phyloP scores from a whole-genome alignment of 2,113 vertebrate genomes.

The Piaya cayana region DNA sequence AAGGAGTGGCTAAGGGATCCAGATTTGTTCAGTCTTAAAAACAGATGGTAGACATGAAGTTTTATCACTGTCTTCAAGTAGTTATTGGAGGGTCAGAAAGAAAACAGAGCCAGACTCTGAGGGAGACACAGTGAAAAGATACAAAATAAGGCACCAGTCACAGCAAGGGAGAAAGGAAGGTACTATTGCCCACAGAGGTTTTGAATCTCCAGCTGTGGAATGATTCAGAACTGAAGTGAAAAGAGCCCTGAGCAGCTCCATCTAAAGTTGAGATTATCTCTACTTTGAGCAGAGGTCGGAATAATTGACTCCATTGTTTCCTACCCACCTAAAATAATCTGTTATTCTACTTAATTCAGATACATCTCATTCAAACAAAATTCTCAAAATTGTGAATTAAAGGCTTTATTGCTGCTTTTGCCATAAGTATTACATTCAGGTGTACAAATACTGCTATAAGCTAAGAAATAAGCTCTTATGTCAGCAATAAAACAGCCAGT shows the following conservation, averaged over 20 bases:
- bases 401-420: neutral
- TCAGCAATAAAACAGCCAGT: neutral
- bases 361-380: accelerated
- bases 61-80: neutral
- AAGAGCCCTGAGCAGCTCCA: neutral
- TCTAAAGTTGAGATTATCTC: neutral
- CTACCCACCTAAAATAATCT: neutral
- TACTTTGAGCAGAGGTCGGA: neutral
- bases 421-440: neutral
- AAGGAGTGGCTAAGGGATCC: neutral
- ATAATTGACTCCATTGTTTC: neutral
- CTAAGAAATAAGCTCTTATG: neutral
- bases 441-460: neutral
- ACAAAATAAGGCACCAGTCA: neutral
- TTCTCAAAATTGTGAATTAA: neutral
- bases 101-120: neutral
- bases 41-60: neutral
- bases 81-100: neutral
- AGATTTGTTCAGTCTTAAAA: neutral
- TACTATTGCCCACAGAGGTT: neutral
- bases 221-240: neutral
- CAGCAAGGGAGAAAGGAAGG: neutral
- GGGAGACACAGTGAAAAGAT: neutral
- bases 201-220: neutral
- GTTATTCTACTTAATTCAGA: neutral